These are phyloP conservation scores for Paracentrotus lividus DNA, from an alignment of 53 echinoderm and acorn worm species.

Conservation along the genomic window DNA sequence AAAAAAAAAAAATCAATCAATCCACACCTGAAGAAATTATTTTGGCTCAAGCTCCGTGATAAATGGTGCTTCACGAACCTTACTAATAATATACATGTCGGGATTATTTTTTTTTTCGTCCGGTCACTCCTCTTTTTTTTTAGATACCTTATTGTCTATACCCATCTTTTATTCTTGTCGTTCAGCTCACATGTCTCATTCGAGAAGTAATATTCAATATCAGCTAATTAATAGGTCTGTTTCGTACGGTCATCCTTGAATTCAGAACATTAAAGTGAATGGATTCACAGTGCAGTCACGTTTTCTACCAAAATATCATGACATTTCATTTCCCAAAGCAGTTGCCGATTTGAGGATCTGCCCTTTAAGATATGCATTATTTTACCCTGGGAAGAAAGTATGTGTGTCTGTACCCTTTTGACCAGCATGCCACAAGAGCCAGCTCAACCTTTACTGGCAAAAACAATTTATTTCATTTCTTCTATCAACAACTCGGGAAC, in stretches of 20 bases:
- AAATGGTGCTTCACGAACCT: too few species aligned
- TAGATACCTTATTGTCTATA: too few species aligned
- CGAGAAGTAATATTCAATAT: neutral
- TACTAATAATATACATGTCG: too few species aligned
- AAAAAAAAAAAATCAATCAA: too few species aligned
- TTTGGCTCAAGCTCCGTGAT: too few species aligned
- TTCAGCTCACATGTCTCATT: too few species aligned
- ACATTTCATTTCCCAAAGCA: neutral
- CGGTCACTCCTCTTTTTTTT: too few species aligned
- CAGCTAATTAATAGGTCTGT: neutral
- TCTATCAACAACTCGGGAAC: slow-evolving; percentile 41
- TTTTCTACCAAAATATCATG: neutral
- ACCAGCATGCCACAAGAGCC: slow-evolving; percentile 13
- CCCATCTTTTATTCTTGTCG: too few species aligned
- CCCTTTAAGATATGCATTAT: slow-evolving; percentile 9
- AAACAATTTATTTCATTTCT: slow-evolving; percentile 60
- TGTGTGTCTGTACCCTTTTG: slow-evolving; percentile 21
- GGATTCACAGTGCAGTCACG: neutral
- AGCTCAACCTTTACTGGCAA: slow-evolving; percentile 46
- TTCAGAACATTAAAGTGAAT: neutral
- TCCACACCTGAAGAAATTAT: too few species aligned
- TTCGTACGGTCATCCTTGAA: neutral
- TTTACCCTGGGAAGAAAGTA: neutral
- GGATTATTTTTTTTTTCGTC: too few species aligned
- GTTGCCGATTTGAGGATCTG: slow-evolving; percentile 16